Evolutionary conservation across 2,113 vertebrate species (phyloP), one percentile per base, ranked within the genome.

Genomic region (Upupa epops): DNA sequence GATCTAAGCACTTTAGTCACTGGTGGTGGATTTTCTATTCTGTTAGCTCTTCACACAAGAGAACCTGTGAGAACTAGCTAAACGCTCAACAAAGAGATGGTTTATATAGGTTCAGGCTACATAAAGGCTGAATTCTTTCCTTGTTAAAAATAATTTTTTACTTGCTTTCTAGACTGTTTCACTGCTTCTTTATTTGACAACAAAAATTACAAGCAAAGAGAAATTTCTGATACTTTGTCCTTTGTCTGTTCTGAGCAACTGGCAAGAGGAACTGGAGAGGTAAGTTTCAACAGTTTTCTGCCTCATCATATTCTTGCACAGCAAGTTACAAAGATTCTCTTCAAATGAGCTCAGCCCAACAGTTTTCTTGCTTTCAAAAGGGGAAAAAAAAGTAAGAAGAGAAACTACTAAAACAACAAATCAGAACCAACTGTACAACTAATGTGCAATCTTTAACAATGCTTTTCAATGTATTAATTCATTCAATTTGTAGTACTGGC

Each of bases 211-310:
- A 5, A 94, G 92, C 28, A 97, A 97, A 48, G 98, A 97, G 60
- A 98, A 96, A 2, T 99, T 99, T 95, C 95, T 99, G 95, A 97
- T 99, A 71, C 96, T 99, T 88, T 98, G 98, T 83, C 98, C 99
- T 15, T 96, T 99, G 31, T 99, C 98, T 2, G 97, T 99, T 89
- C 76, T 99, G 97, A 98, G 97, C 83, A 99, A 99, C 97, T 99
- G 99, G 99, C 98, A 97, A 83, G 97, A 97, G 56, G 98, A 99
- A 93, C 58, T 99, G 88, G 95, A 98, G 79, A 92, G 98, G 98
- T 99, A 90, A 95, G 95, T 83, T 87, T 88, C 59, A 83, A 20
- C 21, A 82, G 36, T 48, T 82, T 20, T 54, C 49, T 2, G 1
- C 15, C 54, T 85, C 31, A 10, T 72, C 32, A 3, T 81, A 26